phyloP scores from a whole-genome alignment of 2,888 invertebrate genomes.

The Allophyes oxyacanthae region DNA sequence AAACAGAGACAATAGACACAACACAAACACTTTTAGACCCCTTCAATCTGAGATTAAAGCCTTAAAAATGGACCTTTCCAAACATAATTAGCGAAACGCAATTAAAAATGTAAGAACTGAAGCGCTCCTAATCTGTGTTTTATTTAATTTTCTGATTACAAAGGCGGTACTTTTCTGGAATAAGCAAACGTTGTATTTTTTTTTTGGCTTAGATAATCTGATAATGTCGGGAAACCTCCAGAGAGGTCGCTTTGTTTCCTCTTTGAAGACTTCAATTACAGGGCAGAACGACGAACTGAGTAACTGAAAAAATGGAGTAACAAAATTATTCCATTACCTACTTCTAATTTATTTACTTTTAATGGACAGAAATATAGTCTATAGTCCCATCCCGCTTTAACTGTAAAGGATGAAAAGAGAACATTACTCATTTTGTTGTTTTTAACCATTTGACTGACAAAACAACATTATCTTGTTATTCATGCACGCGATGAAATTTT shows the following conservation, averaged over 20 bases:
- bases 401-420: constrained; percentile 2
- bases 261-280: constrained; percentile 51
- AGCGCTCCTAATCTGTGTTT: constrained; percentile 58
- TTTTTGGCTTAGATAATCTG: constrained; percentile 54
- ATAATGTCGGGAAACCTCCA: constrained; percentile 55
- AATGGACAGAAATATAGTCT: constrained; percentile 9
- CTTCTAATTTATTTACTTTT: constrained; percentile 35
- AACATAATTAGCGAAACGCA: constrained; percentile 57
- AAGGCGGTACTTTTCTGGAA: constrained; percentile 52
- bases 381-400: constrained; percentile 7
- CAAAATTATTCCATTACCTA: constrained; percentile 28
- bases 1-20: constrained; percentile 40
- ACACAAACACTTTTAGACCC: constrained; percentile 49
- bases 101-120: constrained; percentile 60
- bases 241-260: constrained; percentile 47
- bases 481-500: constrained; percentile 20
- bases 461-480: constrained; percentile 19
- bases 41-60: constrained; percentile 52
- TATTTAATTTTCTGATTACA: constrained; percentile 61
- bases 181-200: constrained; percentile 56
- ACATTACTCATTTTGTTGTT: constrained; percentile 20
- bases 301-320: constrained; percentile 25
- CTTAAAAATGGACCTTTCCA: constrained; percentile 49
- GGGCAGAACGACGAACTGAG: constrained; percentile 23
- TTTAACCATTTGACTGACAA: constrained; percentile 13